Percentiles rank a stretch among this genome's conserved stretches.
Conservation (phyloP, 2,797 vertebrate species). For the Myiotriccus ornatus region DNA sequence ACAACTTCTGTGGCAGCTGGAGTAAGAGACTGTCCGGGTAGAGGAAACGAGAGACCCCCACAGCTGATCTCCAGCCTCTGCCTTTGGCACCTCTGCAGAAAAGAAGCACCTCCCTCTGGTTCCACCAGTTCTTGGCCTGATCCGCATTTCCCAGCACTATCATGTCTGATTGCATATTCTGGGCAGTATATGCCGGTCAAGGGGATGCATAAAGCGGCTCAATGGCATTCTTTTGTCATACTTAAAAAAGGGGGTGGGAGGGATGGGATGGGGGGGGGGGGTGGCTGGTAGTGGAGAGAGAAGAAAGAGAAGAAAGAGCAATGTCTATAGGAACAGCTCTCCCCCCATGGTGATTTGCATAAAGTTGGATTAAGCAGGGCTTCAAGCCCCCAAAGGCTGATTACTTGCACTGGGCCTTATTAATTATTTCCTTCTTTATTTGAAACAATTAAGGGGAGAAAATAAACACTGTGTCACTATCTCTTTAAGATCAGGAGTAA, state of each 20-base stretch:
- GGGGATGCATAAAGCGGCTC: not conserved
- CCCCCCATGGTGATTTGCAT: conserved; percentile 23
- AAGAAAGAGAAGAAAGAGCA: conserved; percentile 49
- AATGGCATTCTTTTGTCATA: conserved; percentile 32
- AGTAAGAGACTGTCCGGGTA: no score
- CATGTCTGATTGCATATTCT: not conserved
- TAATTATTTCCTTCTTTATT: conserved; percentile 64
- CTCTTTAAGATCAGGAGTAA: conserved; percentile 47
- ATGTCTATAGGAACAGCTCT: conserved; percentile 41
- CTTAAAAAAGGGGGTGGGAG: not conserved
- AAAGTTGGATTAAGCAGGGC: conserved; percentile 27
- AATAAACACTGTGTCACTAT: conserved; percentile 33
- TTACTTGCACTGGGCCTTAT: conserved; percentile 22
- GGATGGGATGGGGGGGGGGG: not conserved
- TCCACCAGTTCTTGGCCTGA: not conserved
- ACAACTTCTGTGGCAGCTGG: not conserved
- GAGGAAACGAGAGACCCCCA: fast-evolving
- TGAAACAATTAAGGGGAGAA: conserved; percentile 54
- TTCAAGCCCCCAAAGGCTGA: conserved; percentile 30
- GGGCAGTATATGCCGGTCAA: not conserved
- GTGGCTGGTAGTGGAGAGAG: not conserved
- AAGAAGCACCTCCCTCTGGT: not conserved
- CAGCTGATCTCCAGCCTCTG: not conserved
- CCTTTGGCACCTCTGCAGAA: fast-evolving
- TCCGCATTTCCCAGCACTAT: not conserved